Evolutionary conservation across 2,888 invertebrate genomes (phyloP).

Genomic region (Amiota minor): DNA sequence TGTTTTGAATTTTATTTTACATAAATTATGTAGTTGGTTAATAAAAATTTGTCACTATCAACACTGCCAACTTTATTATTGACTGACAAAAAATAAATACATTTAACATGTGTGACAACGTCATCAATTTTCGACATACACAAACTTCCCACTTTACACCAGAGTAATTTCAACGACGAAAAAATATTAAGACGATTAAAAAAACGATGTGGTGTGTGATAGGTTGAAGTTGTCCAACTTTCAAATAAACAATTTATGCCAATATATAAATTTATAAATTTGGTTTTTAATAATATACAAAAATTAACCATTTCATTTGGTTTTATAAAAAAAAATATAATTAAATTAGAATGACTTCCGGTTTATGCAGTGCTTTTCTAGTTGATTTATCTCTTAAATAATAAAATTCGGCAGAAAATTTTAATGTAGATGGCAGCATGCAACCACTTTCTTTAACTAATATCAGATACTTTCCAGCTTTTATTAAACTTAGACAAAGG

Average conservation of each 20-base stretch:
- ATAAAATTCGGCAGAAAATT: too few species aligned
- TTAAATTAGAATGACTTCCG: neutral
- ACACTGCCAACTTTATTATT: slow-evolving; percentile 1
- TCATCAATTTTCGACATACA: neutral
- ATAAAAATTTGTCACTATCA: slow-evolving; percentile 15
- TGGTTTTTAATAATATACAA: neutral
- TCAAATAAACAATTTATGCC: slow-evolving; percentile 3
- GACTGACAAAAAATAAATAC: neutral
- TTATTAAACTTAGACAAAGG: too few species aligned
- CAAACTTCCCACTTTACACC: neutral
- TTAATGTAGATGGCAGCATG: too few species aligned
- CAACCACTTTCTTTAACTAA: too few species aligned
- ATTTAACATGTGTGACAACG: neutral
- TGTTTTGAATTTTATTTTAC: neutral
- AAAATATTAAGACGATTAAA: neutral
- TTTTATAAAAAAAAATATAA: too few species aligned
- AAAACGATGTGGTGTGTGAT: neutral
- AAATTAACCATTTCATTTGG: neutral
- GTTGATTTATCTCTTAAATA: too few species aligned
- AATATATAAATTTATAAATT: neutral
- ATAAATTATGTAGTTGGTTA: slow-evolving; percentile 9
- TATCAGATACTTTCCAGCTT: too few species aligned
- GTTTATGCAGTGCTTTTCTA: neutral
- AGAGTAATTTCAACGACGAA: neutral
- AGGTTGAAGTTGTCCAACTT: neutral